Percentiles rank a stretch among this genome's conserved stretches.
Evolutionary conservation across 2,888 invertebrate species (phyloP).

Genomic region (Periphyllus acericola): DNA sequence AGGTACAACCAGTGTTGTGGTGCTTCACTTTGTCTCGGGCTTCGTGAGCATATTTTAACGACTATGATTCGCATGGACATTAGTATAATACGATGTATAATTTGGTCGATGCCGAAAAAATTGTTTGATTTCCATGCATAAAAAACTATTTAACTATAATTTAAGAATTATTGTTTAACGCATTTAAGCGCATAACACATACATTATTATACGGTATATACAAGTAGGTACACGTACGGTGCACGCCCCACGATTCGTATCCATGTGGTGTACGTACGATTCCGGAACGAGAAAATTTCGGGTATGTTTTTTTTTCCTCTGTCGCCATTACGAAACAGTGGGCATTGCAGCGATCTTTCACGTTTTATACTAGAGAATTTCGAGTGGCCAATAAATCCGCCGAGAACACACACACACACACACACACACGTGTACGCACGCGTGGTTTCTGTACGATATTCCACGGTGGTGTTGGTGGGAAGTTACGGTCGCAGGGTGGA

Average conservation of each 20-base stretch:
- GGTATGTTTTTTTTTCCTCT: background rate
- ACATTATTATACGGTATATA: too few species aligned
- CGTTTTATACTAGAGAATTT: conserved; percentile 10
- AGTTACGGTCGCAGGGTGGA: background rate
- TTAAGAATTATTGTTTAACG: too few species aligned
- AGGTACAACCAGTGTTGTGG: too few species aligned
- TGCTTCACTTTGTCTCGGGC: too few species aligned
- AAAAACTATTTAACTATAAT: too few species aligned
- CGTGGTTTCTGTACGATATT: background rate
- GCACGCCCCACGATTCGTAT: background rate
- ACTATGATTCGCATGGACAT: too few species aligned
- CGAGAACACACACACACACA: background rate
- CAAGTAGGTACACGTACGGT: too few species aligned
- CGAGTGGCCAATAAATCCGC: conserved; percentile 42
- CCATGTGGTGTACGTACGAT: background rate
- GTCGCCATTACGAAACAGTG: background rate
- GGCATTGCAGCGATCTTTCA: conserved; percentile 2
- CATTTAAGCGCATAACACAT: too few species aligned
- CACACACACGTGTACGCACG: background rate
- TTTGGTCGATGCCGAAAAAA: too few species aligned
- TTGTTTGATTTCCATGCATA: too few species aligned
- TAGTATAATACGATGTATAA: too few species aligned
- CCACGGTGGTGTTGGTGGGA: background rate
- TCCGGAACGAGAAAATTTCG: background rate
- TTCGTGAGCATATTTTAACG: too few species aligned